phyloP scores from a whole-genome alignment of 2,888 invertebrate genomes.

The Nowickia ferox region DNA sequence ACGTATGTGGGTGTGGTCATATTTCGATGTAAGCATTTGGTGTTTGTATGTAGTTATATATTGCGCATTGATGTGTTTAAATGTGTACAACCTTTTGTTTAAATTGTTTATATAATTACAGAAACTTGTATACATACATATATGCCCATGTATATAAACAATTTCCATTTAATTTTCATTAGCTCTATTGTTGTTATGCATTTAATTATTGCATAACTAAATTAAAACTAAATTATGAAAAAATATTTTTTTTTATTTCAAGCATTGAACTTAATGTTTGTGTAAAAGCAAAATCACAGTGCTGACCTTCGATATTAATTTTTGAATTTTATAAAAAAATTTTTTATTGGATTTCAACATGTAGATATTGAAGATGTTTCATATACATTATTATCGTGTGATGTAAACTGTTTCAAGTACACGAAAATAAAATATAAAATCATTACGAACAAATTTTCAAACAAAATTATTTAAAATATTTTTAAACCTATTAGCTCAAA shows the following conservation, averaged over 20 bases:
- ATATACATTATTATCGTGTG: too few species aligned
- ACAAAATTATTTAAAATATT: too few species aligned
- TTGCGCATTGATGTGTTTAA: neutral
- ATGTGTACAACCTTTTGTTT: neutral
- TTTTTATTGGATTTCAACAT: neutral
- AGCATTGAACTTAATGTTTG: constrained; percentile 39
- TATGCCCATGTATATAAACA: constrained; percentile 32
- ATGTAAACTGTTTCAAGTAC: too few species aligned
- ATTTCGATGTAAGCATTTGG: neutral
- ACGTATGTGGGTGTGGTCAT: neutral
- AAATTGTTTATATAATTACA: neutral
- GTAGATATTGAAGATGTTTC: neutral
- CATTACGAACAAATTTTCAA: too few species aligned
- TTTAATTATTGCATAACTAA: constrained; percentile 52
- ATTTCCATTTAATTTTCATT: constrained; percentile 57
- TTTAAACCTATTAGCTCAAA: too few species aligned
- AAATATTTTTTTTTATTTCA: neutral
- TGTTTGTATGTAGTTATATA: neutral
- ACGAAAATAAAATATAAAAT: too few species aligned
- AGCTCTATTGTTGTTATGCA: constrained; percentile 44
- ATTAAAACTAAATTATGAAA: constrained; percentile 50
- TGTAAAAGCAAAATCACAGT: neutral
- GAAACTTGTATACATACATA: neutral
- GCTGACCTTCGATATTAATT: constrained; percentile 21
- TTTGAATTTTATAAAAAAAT: neutral